Conservation (phyloP, 2,888 invertebrate species). For the Heteromyza rotundicornis region DNA sequence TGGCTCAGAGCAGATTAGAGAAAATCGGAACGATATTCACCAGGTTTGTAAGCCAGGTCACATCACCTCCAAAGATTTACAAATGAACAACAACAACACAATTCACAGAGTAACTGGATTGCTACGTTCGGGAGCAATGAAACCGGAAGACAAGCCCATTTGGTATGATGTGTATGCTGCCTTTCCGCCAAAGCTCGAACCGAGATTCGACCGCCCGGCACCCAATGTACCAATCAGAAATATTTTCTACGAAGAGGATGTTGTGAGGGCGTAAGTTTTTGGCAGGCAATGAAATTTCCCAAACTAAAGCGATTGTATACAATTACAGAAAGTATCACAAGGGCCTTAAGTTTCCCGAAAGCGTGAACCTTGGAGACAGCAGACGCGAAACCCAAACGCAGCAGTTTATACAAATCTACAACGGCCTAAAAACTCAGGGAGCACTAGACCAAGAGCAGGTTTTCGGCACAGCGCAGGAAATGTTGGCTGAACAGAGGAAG, state of each 20-base stretch:
- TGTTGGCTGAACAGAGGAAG: slow-evolving; percentile 56
- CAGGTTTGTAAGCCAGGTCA: too few relatives aligned
- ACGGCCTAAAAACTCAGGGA: slow-evolving; percentile 66
- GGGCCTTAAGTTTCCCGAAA: slow-evolving; percentile 66
- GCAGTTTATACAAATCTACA: slow-evolving; percentile 69
- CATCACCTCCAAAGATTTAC: too few relatives aligned
- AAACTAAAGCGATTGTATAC: slow-evolving; percentile 52
- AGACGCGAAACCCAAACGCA: slow-evolving; percentile 64
- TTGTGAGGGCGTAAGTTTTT: slow-evolving; percentile 76
- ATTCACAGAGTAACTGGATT: slow-evolving; percentile 73
- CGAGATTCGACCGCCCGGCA: slow-evolving; percentile 74
- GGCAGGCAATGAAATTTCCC: not conserved
- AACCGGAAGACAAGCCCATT: slow-evolving; percentile 81
- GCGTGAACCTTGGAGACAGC: slow-evolving; percentile 66
- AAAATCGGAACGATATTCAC: slow-evolving; percentile 76
- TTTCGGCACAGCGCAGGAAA: slow-evolving; percentile 63
- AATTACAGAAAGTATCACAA: slow-evolving; percentile 72
- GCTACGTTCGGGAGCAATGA: slow-evolving; percentile 79
- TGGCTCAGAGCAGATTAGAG: slow-evolving; percentile 75
- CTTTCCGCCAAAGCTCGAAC: slow-evolving; percentile 88
- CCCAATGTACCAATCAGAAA: slow-evolving; percentile 69
- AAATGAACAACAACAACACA: too few relatives aligned
- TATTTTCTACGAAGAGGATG: slow-evolving; percentile 86
- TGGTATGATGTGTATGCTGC: slow-evolving; percentile 93
- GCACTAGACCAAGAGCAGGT: slow-evolving; percentile 65